Base-by-base conservation (phyloP, 1,140 invertebrate species). In the Heliconius himera region DNA sequence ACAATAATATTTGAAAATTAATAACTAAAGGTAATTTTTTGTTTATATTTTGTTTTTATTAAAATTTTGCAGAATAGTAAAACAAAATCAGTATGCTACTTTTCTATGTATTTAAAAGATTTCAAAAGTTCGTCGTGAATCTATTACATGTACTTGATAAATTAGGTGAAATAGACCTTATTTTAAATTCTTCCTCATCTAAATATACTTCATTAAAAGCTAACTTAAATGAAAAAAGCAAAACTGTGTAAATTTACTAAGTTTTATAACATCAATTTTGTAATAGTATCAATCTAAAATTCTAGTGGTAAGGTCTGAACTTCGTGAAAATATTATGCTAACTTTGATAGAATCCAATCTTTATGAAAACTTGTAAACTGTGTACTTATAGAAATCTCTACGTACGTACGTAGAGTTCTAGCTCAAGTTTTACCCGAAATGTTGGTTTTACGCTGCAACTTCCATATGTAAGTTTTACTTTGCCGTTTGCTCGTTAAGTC, bases 311-410 rank as follows among this genome's bases (percentile, higher is more conserved):
- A 66, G 22, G 3, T 66, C 56, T 16, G 56, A 66, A 66, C 9
- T 66, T 66, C 11, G 20, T 66, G 22, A 66, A 66, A 66, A 66
- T 66, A 66, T 26, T 26, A 26, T 66, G 11, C 26, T 66, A 66
- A 66, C 60, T 66, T 66, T 66, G n/a, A 66, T 26, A 66, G 22
- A 66, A 66, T 29, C 22, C 60, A 29, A 66, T 66, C 60, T 66
- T 66, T 66, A 26, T 66, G 60, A 66, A 66, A 26, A 66, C 60
- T 66, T 66, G n/a, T 66, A 26, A 66, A 66, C 60, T 66, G 22
- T 26, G 22, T n/a, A 66, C 22, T 66, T 66, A 66, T 66, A 66
- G 60, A 66, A 29, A 66, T 66, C 60, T 29, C 26, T 13, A 13
- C 22, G n/a, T n/a, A n/a, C n/a, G n/a, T n/a, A n/a, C n/a, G 60